Evolutionary conservation across 2,888 invertebrate genomes (phyloP).

Genomic region (Microdon myrmicae): DNA sequence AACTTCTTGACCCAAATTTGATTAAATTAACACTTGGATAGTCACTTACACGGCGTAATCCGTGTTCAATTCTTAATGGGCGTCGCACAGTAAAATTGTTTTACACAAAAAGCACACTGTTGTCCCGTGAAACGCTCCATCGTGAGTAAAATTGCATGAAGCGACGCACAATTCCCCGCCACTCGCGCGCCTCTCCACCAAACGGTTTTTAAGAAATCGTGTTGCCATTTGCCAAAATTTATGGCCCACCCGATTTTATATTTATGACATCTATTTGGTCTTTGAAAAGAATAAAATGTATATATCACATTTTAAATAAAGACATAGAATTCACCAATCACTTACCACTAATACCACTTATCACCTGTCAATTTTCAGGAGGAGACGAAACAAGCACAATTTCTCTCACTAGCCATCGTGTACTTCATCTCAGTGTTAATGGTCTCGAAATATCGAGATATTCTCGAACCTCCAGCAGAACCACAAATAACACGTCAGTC

Average conservation of each 20-base stretch:
- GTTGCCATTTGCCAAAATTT: neutral
- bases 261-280: neutral
- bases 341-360: constrained; percentile 15
- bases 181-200: neutral
- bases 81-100: too few relatives aligned
- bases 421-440: constrained; percentile 99
- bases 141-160: too few relatives aligned
- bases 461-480: constrained; percentile 90
- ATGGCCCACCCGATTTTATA: neutral
- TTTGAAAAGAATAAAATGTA: constrained; percentile 5
- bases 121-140: too few relatives aligned
- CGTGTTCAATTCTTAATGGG: too few relatives aligned
- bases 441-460: constrained; percentile 99
- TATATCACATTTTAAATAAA: too few relatives aligned
- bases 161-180: too few relatives aligned
- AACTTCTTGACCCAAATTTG: too few relatives aligned
- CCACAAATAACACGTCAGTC: constrained; percentile 74
- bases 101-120: too few relatives aligned
- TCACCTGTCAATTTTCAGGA: constrained; percentile 76
- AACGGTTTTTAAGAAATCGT: neutral
- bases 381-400: constrained; percentile 99
- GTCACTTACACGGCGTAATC: too few relatives aligned
- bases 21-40: too few relatives aligned
- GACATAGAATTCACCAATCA: constrained; percentile 36
- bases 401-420: constrained; percentile 97